Conservation (phyloP, 1,140 invertebrate species). For the Yoshiicerus persimilis region DNA sequence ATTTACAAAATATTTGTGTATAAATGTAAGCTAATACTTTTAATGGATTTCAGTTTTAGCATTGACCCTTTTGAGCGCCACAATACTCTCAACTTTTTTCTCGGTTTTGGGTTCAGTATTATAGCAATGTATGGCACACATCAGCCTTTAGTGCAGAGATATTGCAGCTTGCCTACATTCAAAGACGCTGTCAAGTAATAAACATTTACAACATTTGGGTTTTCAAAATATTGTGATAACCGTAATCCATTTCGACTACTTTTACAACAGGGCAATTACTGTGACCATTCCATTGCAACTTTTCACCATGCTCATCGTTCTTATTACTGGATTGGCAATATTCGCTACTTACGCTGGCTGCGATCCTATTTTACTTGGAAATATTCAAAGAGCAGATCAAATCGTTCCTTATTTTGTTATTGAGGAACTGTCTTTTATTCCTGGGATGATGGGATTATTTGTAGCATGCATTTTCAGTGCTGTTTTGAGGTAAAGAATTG, state of each 20-base stretch:
- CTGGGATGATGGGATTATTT: constrained; percentile 42
- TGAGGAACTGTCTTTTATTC: constrained; percentile 45
- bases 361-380: constrained; percentile 35
- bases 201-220: background rate
- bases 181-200: constrained; percentile 30
- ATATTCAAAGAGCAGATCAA: constrained; percentile 47
- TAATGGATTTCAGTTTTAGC: constrained; percentile 48
- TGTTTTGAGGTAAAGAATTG: constrained; percentile 34
- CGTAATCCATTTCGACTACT: background rate
- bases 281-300: constrained; percentile 37
- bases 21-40: background rate
- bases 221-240: too few species aligned
- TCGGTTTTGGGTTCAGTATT: constrained; percentile 59
- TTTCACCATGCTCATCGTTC: constrained; percentile 5
- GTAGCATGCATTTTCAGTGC: constrained; percentile 40
- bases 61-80: constrained; percentile 56
- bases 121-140: constrained; percentile 58
- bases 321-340: constrained; percentile 29
- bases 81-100: constrained; percentile 56
- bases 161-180: constrained; percentile 47
- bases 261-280: constrained; percentile 33
- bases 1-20: background rate
- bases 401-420: constrained; percentile 53
- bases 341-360: constrained; percentile 37
- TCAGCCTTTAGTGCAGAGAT: constrained; percentile 60